Evolutionary conservation across 2,113 vertebrate genomes (phyloP).

Genomic region (Hippocampus comes): DNA sequence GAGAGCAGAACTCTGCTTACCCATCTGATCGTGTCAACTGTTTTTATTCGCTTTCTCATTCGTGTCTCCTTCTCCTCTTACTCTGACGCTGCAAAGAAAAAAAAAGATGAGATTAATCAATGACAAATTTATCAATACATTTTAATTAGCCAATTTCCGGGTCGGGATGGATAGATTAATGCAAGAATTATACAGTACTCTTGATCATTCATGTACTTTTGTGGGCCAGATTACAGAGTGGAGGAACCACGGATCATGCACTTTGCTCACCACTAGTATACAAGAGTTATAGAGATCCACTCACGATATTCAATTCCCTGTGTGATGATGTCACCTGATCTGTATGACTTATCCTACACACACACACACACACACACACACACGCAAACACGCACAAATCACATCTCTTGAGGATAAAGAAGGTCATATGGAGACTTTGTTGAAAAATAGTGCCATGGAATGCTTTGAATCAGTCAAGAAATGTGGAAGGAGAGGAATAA

Average conservation of each 20-base stretch:
- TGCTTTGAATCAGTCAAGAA: background rate
- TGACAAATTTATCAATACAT: too few relatives aligned
- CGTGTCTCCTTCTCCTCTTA: conserved; percentile 38
- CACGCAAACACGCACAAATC: conserved; percentile 10
- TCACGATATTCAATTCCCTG: background rate
- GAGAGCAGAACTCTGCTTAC: conserved; percentile 44
- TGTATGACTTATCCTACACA: conserved; percentile 40
- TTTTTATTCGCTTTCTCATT: conserved; percentile 37
- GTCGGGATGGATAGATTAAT: too few relatives aligned
- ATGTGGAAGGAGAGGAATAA: too few relatives aligned
- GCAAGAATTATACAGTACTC: too few relatives aligned
- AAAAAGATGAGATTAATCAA: too few relatives aligned
- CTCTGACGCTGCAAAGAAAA: conserved; percentile 19
- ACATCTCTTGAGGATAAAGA: conserved; percentile 9
- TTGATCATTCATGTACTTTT: too few relatives aligned
- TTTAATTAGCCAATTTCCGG: too few relatives aligned
- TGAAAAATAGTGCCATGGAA: background rate
- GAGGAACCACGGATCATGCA: too few relatives aligned
- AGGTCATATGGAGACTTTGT: background rate
- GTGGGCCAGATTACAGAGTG: too few relatives aligned
- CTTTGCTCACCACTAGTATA: background rate
- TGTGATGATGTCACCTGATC: conserved; percentile 46
- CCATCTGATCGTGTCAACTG: conserved; percentile 37
- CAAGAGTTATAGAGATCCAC: background rate
- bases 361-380: background rate